Evolutionary conservation across 2,888 invertebrate species (phyloP).

Genomic region (Thecocarcelia acutangulata): DNA sequence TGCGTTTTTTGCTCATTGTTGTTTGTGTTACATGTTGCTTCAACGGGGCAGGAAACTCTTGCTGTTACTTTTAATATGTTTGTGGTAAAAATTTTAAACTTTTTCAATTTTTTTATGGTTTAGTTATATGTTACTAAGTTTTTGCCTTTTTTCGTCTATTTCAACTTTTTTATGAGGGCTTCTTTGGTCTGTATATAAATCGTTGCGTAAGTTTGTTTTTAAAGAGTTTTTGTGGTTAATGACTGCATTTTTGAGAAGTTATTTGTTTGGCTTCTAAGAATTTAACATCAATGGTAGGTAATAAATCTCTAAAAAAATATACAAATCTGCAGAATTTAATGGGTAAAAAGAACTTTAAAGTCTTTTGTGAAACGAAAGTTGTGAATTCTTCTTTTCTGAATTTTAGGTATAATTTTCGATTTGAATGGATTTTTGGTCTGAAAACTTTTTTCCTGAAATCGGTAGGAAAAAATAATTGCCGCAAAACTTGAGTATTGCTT

Average conservation of each 20-base stretch:
- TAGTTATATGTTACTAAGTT: conserved; percentile 24
- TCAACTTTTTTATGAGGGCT: conserved; percentile 2
- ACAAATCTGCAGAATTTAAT: too few relatives aligned
- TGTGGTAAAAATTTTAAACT: conserved; percentile 53
- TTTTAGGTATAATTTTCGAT: too few relatives aligned
- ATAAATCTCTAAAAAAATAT: background rate
- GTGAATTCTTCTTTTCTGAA: too few relatives aligned
- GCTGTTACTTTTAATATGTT: conserved; percentile 51
- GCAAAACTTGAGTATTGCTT: too few relatives aligned
- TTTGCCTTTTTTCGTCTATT: conserved; percentile 44
- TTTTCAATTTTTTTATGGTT: conserved; percentile 23
- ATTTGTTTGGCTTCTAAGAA: conserved; percentile 46
- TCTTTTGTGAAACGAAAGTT: too few relatives aligned
- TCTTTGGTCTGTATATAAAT: conserved; percentile 13
- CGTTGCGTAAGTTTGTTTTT: conserved; percentile 48
- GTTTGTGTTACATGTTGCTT: background rate
- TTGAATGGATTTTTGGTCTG: too few relatives aligned
- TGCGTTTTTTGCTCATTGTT: conserved; percentile 31
- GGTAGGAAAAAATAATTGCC: too few relatives aligned
- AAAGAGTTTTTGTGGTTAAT: conserved; percentile 64
- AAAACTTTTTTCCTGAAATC: too few relatives aligned
- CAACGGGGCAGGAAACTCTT: conserved; percentile 26
- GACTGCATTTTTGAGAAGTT: conserved; percentile 42
- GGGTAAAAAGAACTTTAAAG: too few relatives aligned
- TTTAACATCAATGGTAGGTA: conserved; percentile 33